Conservation (phyloP, 37 sponge, comb jelly and placozoan species). For the Chondrilla cf. caribensis region DNA sequence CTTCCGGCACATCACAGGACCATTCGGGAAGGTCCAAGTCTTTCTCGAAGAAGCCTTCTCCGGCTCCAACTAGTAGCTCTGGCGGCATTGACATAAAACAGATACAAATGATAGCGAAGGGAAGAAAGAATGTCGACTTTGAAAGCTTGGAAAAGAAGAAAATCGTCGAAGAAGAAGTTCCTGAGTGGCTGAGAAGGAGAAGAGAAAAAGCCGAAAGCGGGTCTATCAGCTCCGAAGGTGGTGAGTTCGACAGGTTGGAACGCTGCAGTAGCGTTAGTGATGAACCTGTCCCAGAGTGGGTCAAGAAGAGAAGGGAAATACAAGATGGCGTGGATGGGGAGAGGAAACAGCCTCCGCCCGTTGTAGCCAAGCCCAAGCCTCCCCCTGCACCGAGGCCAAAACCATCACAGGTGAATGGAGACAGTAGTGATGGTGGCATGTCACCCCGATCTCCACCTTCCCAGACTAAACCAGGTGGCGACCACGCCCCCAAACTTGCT, state of each 20-base stretch:
- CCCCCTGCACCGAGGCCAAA: background rate
- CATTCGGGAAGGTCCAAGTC: background rate
- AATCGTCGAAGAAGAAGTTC: constrained; percentile 17
- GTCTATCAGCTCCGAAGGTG: background rate
- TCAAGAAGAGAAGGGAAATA: background rate
- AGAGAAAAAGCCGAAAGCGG: background rate
- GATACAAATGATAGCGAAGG: constrained; percentile 4
- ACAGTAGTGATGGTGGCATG: constrained; percentile 26
- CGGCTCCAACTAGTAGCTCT: background rate
- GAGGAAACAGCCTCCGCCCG: background rate
- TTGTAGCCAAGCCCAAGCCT: background rate
- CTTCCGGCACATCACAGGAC: background rate
- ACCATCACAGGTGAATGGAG: background rate
- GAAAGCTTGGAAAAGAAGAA: constrained; percentile 54
- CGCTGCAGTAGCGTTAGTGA: background rate
- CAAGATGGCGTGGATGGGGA: background rate
- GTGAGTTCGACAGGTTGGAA: background rate
- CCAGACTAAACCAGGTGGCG: background rate
- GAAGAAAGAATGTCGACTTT: constrained; percentile 32
- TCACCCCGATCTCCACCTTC: background rate
- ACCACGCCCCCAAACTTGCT: background rate
- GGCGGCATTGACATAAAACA: constrained; percentile 27
- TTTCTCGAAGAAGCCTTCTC: background rate
- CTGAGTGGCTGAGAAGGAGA: constrained; percentile 40
- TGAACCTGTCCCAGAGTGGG: constrained; percentile 17